Conservation (phyloP, 23 tunicate species). For the Aplidium turbinatum region DNA sequence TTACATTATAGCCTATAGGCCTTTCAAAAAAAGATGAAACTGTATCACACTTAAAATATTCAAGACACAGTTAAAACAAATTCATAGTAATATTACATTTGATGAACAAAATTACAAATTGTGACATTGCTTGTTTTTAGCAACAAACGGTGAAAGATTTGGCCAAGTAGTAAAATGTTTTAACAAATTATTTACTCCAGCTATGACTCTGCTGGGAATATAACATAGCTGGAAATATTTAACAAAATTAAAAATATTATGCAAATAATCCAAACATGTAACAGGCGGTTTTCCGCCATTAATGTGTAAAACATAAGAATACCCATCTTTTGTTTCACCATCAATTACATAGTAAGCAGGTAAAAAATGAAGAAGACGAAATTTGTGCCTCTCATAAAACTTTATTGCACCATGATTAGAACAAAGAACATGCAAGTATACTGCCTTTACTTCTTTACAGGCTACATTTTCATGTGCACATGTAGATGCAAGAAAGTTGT, state of each 20-base stretch:
- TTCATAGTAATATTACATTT: too few species aligned
- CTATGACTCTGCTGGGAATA: slow-evolving; percentile 9
- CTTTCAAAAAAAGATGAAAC: too few species aligned
- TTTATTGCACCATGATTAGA: slow-evolving; percentile 68
- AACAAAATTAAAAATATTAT: slow-evolving; percentile 10
- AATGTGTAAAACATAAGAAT: slow-evolving; percentile 77
- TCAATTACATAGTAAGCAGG: slow-evolving; percentile 80
- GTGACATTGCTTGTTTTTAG: slow-evolving; percentile 35
- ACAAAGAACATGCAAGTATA: slow-evolving; percentile 75
- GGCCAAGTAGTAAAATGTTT: slow-evolving; percentile 21
- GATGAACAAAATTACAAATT: slow-evolving; percentile 44
- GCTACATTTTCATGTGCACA: slow-evolving; percentile 18
- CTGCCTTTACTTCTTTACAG: slow-evolving; percentile 54
- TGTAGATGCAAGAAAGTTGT: slow-evolving; percentile 43
- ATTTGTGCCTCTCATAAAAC: slow-evolving; percentile 71
- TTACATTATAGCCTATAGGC: too few species aligned
- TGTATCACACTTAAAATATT: too few species aligned
- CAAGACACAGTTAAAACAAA: too few species aligned
- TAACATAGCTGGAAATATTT: slow-evolving; percentile 41
- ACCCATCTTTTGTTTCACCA: slow-evolving; percentile 60
- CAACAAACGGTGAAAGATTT: slow-evolving; percentile 28
- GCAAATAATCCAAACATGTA: slow-evolving; percentile 44
- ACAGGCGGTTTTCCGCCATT: slow-evolving; percentile 77
- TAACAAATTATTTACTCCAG: not conserved
- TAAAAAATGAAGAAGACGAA: slow-evolving; percentile 61